Evolutionary conservation across 2,888 invertebrate genomes (phyloP).

Genomic region (Coremacera marginata): DNA sequence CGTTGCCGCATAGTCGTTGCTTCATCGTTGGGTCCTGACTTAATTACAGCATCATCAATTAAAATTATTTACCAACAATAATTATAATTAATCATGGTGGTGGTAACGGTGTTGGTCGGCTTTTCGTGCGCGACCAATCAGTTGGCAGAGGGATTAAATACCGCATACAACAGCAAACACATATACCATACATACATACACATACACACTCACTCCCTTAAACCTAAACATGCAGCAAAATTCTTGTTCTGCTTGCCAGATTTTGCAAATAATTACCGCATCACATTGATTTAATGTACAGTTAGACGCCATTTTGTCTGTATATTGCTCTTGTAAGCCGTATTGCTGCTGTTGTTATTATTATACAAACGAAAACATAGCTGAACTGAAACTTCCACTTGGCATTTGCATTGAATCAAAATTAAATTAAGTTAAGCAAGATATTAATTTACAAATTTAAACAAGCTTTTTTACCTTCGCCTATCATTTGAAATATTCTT

Average conservation of each 20-base stretch:
- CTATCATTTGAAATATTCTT: too few species aligned
- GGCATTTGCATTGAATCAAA: too few species aligned
- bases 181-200: neutral
- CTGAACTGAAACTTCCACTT: too few species aligned
- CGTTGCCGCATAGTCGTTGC: neutral
- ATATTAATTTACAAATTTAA: too few species aligned
- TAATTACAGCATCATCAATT: constrained; percentile 34
- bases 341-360: neutral
- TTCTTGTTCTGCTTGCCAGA: constrained; percentile 20
- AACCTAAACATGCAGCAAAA: neutral
- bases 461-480: too few species aligned
- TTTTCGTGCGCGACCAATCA: neutral
- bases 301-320: constrained; percentile 8
- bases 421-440: too few species aligned
- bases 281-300: constrained; percentile 9
- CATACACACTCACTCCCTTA: neutral
- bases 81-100: constrained; percentile 22
- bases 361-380: too few species aligned
- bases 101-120: neutral
- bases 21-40: neutral
- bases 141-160: neutral
- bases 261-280: constrained; percentile 30
- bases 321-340: neutral
- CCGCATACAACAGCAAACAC: neutral
- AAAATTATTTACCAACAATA: constrained; percentile 27